Evolutionary conservation across 2,797 vertebrate genomes (phyloP).

Genomic region (Chelmon rostratus): DNA sequence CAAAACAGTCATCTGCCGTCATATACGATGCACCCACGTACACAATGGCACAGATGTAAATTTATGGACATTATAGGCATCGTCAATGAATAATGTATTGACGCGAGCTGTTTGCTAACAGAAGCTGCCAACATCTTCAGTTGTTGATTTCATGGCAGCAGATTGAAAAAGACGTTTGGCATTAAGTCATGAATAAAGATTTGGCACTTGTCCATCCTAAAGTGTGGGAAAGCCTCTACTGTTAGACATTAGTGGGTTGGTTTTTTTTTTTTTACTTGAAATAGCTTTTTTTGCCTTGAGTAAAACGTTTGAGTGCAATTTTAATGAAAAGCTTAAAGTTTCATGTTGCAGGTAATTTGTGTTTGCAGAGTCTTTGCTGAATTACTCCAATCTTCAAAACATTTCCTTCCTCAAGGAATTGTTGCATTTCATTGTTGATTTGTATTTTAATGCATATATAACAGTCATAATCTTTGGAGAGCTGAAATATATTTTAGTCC

Average conservation of each 20-base stretch:
- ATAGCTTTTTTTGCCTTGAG: neutral
- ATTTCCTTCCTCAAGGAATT: conserved; percentile 1
- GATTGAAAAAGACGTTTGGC: neutral
- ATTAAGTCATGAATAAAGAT: neutral
- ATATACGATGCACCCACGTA: neutral
- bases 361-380: conserved; percentile 2
- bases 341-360: neutral
- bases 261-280: neutral
- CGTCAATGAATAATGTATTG: conserved; percentile 18
- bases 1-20: conserved; percentile 44
- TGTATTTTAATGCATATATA: neutral
- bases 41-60: neutral
- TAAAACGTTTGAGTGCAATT: neutral
- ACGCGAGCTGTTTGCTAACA: neutral
- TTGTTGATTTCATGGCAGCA: neutral
- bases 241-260: neutral
- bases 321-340: conserved; percentile 7
- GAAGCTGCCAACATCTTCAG: neutral
- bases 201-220: neutral
- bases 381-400: conserved; percentile 1
- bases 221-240: neutral
- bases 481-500: neutral
- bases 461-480: neutral
- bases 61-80: neutral
- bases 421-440: neutral